phyloP scores from a whole-genome alignment of 2,797 vertebrate species.

The Notamacropus eugenii region DNA sequence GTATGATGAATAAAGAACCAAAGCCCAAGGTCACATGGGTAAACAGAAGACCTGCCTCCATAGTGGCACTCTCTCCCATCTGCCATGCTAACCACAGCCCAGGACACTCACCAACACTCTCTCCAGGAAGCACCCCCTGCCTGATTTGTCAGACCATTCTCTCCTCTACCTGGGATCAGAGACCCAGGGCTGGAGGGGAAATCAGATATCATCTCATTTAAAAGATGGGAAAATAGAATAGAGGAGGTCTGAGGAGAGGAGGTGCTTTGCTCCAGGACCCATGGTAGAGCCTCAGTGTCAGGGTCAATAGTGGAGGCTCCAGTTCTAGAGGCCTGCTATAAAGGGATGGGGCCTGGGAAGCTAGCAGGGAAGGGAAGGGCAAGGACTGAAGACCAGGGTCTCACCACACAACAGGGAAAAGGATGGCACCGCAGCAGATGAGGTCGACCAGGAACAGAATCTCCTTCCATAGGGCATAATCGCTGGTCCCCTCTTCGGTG shows the following conservation, averaged over 20 bases:
- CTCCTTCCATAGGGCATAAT: constrained; percentile 91
- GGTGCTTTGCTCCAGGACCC: not conserved
- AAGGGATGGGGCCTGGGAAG: not conserved
- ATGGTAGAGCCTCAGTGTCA: not conserved
- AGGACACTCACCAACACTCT: not conserved
- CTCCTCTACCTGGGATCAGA: not conserved
- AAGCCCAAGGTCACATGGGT: not conserved
- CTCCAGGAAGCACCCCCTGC: not conserved
- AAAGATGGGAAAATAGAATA: not conserved
- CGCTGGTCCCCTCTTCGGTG: constrained; percentile 89
- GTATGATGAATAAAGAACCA: not conserved
- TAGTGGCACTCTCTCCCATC: not conserved
- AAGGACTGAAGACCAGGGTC: not conserved
- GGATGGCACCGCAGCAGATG: constrained; percentile 91
- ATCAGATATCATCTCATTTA: not conserved
- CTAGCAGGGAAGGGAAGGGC: not conserved
- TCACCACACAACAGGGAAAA: constrained; percentile 92
- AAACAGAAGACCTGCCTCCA: not conserved
- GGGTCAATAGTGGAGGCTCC: not conserved
- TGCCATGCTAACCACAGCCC: not conserved
- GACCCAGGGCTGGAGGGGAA: not conserved
- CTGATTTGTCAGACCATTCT: not conserved
- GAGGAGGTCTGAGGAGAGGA: not conserved
- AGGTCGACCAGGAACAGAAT: constrained; percentile 92
- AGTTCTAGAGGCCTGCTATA: not conserved